Percentiles rank a stretch among this genome's conserved stretches.
These are phyloP conservation scores for Stegophylla sp. DNA, from an alignment of 2,888 invertebrate genomes.

Conservation along the genomic window DNA sequence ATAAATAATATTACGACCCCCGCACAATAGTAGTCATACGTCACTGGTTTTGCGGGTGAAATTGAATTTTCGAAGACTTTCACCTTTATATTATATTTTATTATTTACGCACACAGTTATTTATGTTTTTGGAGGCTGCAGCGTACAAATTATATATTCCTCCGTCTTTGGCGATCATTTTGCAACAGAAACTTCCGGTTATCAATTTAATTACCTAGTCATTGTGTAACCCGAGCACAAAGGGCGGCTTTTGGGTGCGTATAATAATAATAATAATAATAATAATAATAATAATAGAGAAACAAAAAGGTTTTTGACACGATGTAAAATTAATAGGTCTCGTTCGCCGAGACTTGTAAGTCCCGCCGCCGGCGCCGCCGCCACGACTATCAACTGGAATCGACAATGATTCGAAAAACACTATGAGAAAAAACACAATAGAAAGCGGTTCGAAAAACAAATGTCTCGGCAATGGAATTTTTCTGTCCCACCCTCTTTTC, in stretches of 20 bases:
- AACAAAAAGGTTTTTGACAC: conserved; percentile 35
- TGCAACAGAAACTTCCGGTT: conserved; percentile 5
- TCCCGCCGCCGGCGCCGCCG: neutral
- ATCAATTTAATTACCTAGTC: conserved; percentile 46
- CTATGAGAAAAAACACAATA: conserved; percentile 18
- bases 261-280: too few relatives aligned
- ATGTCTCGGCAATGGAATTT: neutral
- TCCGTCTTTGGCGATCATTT: conserved; percentile 18
- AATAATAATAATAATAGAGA: too few relatives aligned
- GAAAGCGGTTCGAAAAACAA: neutral
- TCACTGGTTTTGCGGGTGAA: too few relatives aligned
- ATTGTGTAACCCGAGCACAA: conserved; percentile 37
- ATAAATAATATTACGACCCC: too few relatives aligned
- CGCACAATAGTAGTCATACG: too few relatives aligned
- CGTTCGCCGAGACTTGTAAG: conserved; percentile 1
- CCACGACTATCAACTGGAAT: conserved; percentile 3
- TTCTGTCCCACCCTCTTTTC: neutral
- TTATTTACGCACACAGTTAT: neutral
- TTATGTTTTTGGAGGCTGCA: neutral
- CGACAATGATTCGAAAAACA: conserved; percentile 13
- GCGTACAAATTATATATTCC: neutral
- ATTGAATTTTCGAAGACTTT: too few relatives aligned
- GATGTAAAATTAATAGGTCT: conserved; percentile 35
- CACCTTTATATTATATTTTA: neutral
- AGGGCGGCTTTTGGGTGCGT: conserved; percentile 10